phyloP scores from a whole-genome alignment of 2,113 vertebrate species.

The Scomber scombrus region DNA sequence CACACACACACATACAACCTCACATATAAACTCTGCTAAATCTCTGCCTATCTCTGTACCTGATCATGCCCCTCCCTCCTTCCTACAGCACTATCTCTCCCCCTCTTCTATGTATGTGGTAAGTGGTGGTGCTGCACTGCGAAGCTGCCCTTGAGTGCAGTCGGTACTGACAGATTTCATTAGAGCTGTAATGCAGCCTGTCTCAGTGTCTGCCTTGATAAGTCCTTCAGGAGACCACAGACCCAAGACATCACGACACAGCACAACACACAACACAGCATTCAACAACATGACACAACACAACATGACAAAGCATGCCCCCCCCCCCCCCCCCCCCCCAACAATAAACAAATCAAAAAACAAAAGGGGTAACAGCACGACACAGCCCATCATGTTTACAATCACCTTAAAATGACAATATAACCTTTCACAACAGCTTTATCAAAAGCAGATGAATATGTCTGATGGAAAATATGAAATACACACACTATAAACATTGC shows the following conservation, averaged over 20 bases:
- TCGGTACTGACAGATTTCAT: slow-evolving; percentile 74
- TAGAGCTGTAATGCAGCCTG: slow-evolving; percentile 63
- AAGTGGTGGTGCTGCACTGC: slow-evolving; percentile 52
- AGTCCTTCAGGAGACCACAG: slow-evolving; percentile 60
- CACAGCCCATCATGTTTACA: slow-evolving; percentile 3
- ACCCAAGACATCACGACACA: slow-evolving; percentile 62
- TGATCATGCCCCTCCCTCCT: background rate
- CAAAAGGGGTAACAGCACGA: background rate
- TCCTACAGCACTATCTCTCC: background rate
- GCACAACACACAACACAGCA: slow-evolving; percentile 19
- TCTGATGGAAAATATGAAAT: background rate
- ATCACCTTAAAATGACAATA: slow-evolving; percentile 15
- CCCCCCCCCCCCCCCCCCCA: too few species aligned
- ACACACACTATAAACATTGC: background rate
- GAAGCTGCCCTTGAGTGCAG: slow-evolving; percentile 61
- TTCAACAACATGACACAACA: slow-evolving; percentile 20
- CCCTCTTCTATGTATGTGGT: slow-evolving; percentile 21
- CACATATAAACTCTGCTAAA: slow-evolving; percentile 24
- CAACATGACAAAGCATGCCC: slow-evolving; percentile 52
- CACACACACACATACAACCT: slow-evolving; percentile 31
- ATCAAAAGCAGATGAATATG: background rate
- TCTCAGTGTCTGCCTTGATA: slow-evolving; percentile 63
- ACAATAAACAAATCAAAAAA: background rate
- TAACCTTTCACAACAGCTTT: background rate
- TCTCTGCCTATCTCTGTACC: slow-evolving; percentile 30